Base-by-base conservation (phyloP, 1,140 invertebrate species). In the Papilio polytes region DNA sequence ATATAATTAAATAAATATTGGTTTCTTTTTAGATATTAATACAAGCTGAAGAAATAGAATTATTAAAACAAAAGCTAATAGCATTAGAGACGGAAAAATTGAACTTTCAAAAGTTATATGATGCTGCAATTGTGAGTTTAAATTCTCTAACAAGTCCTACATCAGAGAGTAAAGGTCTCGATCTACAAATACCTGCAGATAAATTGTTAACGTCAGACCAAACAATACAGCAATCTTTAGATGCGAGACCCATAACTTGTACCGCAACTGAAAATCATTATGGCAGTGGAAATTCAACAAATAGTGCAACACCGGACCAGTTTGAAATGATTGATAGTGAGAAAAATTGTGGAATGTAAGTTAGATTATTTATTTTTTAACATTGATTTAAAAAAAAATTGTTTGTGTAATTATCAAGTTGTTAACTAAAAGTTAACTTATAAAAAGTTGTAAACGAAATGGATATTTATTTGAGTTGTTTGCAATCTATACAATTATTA, bases 21-120 rank as follows among this genome's bases (percentile, higher is more conserved):
- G 15, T 53, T 66, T 26, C 18, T 74, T 87, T 86, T 74, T 85
- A 94, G 92, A 82, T 94, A 51, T 83, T 93, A 84, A 89, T 92
- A 26, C 93, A 96, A 93, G 92, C 92, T 8, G 95, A 95, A 91
- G 96, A 96, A 85, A 95, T 96, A 80, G 94, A 96, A 83, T 86
- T 95, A 80, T 89, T 96, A 9, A 95, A 96, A 86, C 94, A 96
- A 81, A 95, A 96, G 89, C 91, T 95, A 80, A 90, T 92, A 59
- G 87, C 90, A 36, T 87, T 96, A 72, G 96, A 96, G 83, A 95
- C 95, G 41, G 96, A 96, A 80, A 96, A 96, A 86, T 86, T 94
- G 12, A 95, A 96, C 82, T 94, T 96, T 80, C 95, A 96, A 88
- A 95, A 94, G 82, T 81, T 95, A 10, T 95, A 95, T 86, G 95